Base-by-base conservation (phyloP, 2,797 vertebrate species). In the Poeciliopsis paucimaculata region DNA sequence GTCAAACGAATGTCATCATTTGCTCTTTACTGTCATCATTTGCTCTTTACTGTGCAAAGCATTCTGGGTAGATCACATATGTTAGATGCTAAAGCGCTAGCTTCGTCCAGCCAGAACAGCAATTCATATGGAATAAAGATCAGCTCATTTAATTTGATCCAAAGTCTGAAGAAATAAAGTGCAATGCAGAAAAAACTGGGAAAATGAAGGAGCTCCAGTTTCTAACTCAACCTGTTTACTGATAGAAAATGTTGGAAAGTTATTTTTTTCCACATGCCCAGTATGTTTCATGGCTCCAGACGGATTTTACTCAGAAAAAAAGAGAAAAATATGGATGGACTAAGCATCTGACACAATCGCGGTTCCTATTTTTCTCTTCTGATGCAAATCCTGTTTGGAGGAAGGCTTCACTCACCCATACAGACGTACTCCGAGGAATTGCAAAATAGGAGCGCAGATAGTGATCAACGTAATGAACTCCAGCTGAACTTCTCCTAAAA, bases 401-500 rank as follows among this genome's bases (percentile, higher is more conserved):
- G 66, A 45, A 70, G 28, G 11, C 13, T 66, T 28, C 55, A 88
- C 97, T 96, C 92, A 99, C 98, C 98, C 98, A 99, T 74, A 98
- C 86, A 0, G 97, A 97, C 72, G 94, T 94, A 72, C 94, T 96
- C 80, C 98, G 94, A 8, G 98, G 96, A 47, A 96, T 88, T 4
- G 96, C 93, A 45, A 97, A 98, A 77, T 96, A 91, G 8, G 97
- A 90, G 83, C 95, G 96, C 87, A 95, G 95, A 80, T 93, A 92
- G 77, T 97, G 90, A 13, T 98, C 97, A 2, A 97, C 88, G 89
- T 96, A 99, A 87, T 99, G 97, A 83, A 99, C 95, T 57, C 98
- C 98, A 18, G 97, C 97, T 28, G 96, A 94, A 9, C 95, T 95
- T 0, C 93, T 94, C 77, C 98, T 99, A 51, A 0, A 70, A 13